Conservation (phyloP, 2,888 invertebrate species). For the Caenorhabditis zanzibari region DNA sequence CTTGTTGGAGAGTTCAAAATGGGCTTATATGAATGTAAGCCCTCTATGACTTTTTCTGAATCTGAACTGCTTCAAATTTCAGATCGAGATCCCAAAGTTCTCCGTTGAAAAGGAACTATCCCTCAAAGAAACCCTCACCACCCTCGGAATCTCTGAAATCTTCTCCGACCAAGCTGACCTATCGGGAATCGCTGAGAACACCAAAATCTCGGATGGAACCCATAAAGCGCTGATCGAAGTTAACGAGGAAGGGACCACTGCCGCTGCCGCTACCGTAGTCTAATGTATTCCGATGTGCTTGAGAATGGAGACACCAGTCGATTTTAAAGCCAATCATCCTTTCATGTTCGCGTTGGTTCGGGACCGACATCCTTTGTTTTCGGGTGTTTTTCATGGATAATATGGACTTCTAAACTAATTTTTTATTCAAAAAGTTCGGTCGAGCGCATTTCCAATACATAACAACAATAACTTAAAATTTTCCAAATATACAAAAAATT, state of each 20-base stretch:
- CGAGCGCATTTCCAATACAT: neutral
- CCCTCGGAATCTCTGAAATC: conserved; percentile 51
- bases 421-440: neutral
- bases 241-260: conserved; percentile 74
- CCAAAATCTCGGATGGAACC: conserved; percentile 74
- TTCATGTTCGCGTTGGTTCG: conserved; percentile 68
- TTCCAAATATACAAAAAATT: neutral
- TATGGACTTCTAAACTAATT: neutral
- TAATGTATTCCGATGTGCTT: conserved; percentile 44
- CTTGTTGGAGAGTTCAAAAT: neutral
- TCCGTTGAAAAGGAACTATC: conserved; percentile 47
- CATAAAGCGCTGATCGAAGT: conserved; percentile 80
- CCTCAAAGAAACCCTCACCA: conserved; percentile 38
- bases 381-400: conserved; percentile 56
- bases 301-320: conserved; percentile 25
- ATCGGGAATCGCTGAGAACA: conserved; percentile 44
- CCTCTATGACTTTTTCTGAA: neutral
- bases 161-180: conserved; percentile 58
- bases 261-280: conserved; percentile 73
- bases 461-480: no score
- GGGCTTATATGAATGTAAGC: conserved; percentile 28
- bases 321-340: conserved; percentile 74
- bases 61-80: conserved; percentile 13
- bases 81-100: conserved; percentile 61
- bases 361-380: conserved; percentile 59